Evolutionary conservation across 2,113 vertebrate genomes (phyloP), one percentile per base, ranked within the genome.

Genomic region (Sitta europaea): DNA sequence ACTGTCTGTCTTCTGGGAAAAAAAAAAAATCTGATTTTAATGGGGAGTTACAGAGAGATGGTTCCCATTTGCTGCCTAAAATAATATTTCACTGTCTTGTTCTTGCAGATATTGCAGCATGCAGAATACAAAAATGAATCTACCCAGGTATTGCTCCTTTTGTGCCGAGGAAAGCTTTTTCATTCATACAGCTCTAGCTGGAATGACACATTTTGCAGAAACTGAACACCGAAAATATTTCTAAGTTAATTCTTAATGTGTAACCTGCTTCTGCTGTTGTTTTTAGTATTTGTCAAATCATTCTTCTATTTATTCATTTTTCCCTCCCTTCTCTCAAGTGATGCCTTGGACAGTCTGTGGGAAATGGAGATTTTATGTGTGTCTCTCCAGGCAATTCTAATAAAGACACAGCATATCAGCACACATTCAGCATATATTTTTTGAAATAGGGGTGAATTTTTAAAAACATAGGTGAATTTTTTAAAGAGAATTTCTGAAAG

Each of bases 1-100:
- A 82, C 10, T 68, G 25, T 83, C 80, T 92, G 40, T 91, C 86
- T 84, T 91, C n/a, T 66, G 58, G 10, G 62, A 43, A 54, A 38
- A 38, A 45, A 42, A 31, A 66, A 67, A 28, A 9, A 51, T 28
- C 59, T 68, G 23, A 65, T 87, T 92, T 95, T 83, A 74, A 45
- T 94, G 65, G 66, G 25, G 14, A 42, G 47, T 94, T 94, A 68
- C 24, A 84, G 25, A 43, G 9, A 62, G 40, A 77, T 84, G 23
- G 12, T 88, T 94, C 67, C 96, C 53, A 79, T 86, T 90, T 94
- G 15, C 65, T 93, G 82, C 36, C 54, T 92, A 91, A 94, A 88
- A 94, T 91, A 95, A 74, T 95, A 86, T 80, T 95, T 75, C 45
- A 79, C 65, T 88, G 21, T 51, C 74, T 88, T 97, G 28, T 95